A percentile compares a stretch with the other conserved stretches of the same genome.
phyloP scores from a whole-genome alignment of 1,140 invertebrate species.

The Camponotus floridanus region DNA sequence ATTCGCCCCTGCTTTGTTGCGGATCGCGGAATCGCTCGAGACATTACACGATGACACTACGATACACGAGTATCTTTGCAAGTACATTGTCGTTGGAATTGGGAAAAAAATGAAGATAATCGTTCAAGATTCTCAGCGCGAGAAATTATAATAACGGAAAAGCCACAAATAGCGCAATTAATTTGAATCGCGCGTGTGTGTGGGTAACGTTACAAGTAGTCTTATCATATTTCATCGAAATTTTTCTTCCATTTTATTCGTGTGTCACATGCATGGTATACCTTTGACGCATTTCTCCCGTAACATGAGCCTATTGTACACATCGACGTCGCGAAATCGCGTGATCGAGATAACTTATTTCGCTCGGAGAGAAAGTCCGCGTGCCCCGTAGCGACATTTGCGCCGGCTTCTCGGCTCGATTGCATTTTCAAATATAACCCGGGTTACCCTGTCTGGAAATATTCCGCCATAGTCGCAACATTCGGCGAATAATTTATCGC shows the following conservation, averaged over 20 bases:
- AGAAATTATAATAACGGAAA: background rate
- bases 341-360: conserved; percentile 58
- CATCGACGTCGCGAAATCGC: conserved; percentile 45
- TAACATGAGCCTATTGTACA: background rate
- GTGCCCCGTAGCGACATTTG: conserved; percentile 20
- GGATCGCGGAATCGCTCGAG: conserved; percentile 18
- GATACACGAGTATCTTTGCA: background rate
- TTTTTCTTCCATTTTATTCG: background rate
- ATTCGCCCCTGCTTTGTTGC: conserved; percentile 17
- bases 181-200: background rate
- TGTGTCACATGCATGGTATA: background rate
- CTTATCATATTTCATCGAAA: background rate
- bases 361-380: background rate
- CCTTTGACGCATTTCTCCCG: background rate
- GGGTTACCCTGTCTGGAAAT: conserved; percentile 25
- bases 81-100: conserved; percentile 7
- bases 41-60: background rate
- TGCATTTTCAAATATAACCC: conserved; percentile 49
- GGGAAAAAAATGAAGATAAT: background rate
- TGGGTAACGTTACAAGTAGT: background rate
- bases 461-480: conserved; percentile 23
- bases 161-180: background rate
- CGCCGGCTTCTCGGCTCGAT: conserved; percentile 34
- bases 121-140: background rate
- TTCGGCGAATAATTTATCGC: conserved; percentile 54